These are phyloP conservation scores for Syrphus vitripennis DNA, from an alignment of 2,888 invertebrate species.

Conservation along the genomic window DNA sequence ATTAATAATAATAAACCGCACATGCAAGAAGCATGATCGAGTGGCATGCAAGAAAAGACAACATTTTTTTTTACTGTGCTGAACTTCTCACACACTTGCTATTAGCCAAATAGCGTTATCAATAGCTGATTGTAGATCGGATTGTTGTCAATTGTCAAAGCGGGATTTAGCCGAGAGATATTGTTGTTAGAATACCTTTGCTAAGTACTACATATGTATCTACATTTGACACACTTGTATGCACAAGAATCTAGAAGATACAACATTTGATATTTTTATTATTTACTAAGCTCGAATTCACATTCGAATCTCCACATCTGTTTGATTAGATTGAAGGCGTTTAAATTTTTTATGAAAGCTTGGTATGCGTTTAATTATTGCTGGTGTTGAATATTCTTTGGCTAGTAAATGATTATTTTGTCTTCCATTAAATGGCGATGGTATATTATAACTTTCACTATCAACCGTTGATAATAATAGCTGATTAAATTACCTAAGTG, in stretches of 20 bases:
- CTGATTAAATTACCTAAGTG: too few species aligned
- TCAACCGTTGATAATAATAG: not conserved
- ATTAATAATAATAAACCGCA: not conserved
- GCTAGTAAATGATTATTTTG: not conserved
- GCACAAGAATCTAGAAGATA: not conserved
- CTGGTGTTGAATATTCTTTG: too few species aligned
- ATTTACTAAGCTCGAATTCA: not conserved
- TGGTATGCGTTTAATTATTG: not conserved
- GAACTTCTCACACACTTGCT: not conserved
- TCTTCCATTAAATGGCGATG: not conserved
- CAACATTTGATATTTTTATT: not conserved
- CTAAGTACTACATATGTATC: too few species aligned
- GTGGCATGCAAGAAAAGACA: not conserved
- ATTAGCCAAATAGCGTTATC: constrained; percentile 8
- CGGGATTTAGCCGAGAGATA: not conserved
- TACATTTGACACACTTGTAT: constrained; percentile 7
- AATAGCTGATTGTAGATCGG: not conserved
- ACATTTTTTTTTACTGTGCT: not conserved
- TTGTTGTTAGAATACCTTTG: not conserved
- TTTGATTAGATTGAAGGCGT: not conserved
- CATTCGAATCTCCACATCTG: not conserved
- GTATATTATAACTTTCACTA: constrained; percentile 16
- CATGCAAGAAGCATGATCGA: not conserved
- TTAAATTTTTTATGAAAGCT: not conserved
- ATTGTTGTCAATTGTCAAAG: not conserved